Percentiles rank a stretch among this genome's conserved stretches.
Evolutionary conservation across 2,797 vertebrate species (phyloP).

Genomic region (Emys orbicularis): DNA sequence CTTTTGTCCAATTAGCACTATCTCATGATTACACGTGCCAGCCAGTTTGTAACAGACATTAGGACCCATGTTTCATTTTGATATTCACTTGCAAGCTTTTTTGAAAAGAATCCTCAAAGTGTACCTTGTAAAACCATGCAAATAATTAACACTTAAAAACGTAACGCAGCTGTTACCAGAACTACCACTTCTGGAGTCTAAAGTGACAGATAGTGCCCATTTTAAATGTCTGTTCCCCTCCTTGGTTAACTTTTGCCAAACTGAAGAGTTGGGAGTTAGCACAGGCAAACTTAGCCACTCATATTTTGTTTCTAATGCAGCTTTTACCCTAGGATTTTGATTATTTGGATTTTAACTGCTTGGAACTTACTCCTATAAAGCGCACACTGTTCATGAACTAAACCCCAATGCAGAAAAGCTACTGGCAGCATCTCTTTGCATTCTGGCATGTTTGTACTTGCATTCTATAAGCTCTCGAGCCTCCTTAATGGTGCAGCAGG

Average conservation of each 20-base stretch:
- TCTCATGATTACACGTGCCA: background rate
- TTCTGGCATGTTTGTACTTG: slow-evolving; percentile 27
- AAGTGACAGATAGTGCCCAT: background rate
- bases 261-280: background rate
- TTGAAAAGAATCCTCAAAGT: background rate
- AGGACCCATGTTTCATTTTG: background rate
- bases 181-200: background rate
- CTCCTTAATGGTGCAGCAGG: background rate
- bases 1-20: slow-evolving; percentile 37
- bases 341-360: slow-evolving; percentile 56
- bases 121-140: background rate
- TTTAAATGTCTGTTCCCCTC: background rate
- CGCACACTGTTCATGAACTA: background rate
- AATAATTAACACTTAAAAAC: background rate
- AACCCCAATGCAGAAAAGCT: background rate
- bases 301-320: background rate
- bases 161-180: background rate
- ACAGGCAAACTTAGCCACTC: background rate
- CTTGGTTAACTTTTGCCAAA: background rate
- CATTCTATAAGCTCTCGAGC: slow-evolving; percentile 35
- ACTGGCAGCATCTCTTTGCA: slow-evolving; percentile 25
- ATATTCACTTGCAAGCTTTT: background rate
- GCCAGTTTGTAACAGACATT: background rate
- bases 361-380: slow-evolving; percentile 60
- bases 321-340: slow-evolving; percentile 24